Percentiles rank a stretch among this genome's conserved stretches.
phyloP scores from a whole-genome alignment of 2,113 vertebrate genomes.

The Numida meleagris region DNA sequence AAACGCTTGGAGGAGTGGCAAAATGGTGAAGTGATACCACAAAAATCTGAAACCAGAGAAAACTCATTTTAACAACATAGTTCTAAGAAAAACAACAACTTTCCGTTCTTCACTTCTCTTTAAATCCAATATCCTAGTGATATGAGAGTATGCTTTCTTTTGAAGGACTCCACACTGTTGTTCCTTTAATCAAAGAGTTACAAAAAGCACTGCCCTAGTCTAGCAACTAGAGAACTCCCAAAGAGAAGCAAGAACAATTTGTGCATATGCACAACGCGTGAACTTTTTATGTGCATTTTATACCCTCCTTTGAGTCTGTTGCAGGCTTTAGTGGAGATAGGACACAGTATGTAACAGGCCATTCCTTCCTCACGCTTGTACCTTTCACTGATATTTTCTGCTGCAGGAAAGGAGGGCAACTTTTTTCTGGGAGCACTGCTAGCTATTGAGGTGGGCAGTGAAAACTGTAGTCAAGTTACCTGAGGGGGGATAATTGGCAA shows the following conservation, averaged over 20 bases:
- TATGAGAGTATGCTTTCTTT: not conserved
- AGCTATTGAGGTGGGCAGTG: not conserved
- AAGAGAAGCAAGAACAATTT: not conserved
- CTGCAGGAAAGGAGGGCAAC: not conserved
- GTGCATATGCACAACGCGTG: not conserved
- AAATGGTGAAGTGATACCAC: not conserved
- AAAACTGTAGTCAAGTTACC: not conserved
- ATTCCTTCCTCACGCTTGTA: not conserved
- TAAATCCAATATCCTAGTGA: not conserved
- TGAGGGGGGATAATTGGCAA: not conserved
- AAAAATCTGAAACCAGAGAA: not conserved
- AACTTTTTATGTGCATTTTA: not conserved
- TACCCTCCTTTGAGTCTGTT: not conserved
- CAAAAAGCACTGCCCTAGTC: not conserved
- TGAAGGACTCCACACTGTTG: not conserved
- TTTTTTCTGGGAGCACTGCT: not conserved
- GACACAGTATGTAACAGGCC: too few relatives aligned
- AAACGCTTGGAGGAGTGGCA: not conserved
- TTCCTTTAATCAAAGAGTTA: not conserved
- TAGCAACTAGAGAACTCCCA: not conserved
- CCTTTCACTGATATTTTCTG: not conserved
- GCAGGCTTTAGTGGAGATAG: not conserved
- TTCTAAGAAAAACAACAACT: not conserved
- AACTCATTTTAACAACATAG: not conserved
- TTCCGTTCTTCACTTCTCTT: not conserved